Conservation (phyloP, 2,888 invertebrate species). For the Amblyteles armatorius region DNA sequence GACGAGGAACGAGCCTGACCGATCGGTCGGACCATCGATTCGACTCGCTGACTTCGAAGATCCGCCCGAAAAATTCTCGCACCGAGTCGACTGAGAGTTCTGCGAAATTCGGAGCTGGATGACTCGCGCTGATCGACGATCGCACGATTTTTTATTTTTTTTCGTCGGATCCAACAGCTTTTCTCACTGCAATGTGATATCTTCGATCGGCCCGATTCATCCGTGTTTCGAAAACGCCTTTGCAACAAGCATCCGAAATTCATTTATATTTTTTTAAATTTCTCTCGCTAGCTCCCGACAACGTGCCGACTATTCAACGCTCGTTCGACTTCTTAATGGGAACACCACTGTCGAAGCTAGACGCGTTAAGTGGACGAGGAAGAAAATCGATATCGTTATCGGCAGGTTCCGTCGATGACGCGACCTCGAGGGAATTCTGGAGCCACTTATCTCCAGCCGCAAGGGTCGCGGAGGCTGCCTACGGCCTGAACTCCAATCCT, state of each 20-base stretch:
- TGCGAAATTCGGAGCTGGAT: neutral
- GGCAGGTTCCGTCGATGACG: constrained; percentile 36
- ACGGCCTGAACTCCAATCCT: neutral
- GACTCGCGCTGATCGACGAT: neutral
- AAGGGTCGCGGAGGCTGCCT: constrained; percentile 15
- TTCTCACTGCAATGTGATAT: neutral
- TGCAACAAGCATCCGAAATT: too few relatives aligned
- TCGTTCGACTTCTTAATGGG: neutral
- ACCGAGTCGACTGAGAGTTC: neutral
- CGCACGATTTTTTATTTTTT: neutral
- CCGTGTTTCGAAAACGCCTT: too few relatives aligned
- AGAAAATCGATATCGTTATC: constrained; percentile 44
- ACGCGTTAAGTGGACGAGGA: constrained; percentile 26
- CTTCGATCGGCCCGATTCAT: neutral
- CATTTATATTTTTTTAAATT: too few relatives aligned
- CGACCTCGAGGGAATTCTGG: constrained; percentile 24
- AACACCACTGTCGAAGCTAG: neutral
- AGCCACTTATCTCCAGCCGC: constrained; percentile 15
- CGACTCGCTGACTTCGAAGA: neutral
- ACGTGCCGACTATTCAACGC: neutral
- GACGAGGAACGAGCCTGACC: constrained; percentile 48
- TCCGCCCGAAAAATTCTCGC: too few relatives aligned
- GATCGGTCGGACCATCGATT: constrained; percentile 13
- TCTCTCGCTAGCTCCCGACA: neutral
- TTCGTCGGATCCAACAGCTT: too few relatives aligned